Evolutionary conservation across 2,888 invertebrate genomes (phyloP).

Genomic region (Arge pagana): DNA sequence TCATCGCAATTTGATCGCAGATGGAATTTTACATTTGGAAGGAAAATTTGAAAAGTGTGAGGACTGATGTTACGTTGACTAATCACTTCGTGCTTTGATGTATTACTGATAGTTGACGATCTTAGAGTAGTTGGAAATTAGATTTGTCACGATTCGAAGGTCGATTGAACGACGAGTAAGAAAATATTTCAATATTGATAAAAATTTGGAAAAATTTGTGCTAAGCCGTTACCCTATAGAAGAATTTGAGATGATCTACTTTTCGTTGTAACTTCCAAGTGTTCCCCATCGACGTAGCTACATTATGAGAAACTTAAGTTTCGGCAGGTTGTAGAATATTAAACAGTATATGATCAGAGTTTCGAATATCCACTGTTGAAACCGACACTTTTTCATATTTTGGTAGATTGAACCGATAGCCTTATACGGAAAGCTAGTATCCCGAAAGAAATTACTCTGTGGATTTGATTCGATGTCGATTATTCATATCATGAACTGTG

Average conservation of each 20-base stretch:
- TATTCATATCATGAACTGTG: constrained; percentile 14
- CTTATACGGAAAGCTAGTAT: constrained; percentile 26
- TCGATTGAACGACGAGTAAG: background rate
- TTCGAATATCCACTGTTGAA: constrained; percentile 47
- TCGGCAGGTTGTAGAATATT: constrained; percentile 20
- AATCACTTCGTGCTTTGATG: too few species aligned
- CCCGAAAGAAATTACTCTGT: constrained; percentile 28
- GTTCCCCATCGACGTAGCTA: background rate
- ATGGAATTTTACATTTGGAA: too few species aligned
- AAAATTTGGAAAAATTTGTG: too few species aligned
- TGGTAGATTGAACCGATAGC: constrained; percentile 38
- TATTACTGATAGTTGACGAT: too few species aligned
- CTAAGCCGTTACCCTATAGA: too few species aligned
- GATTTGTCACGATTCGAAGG: constrained; percentile 22
- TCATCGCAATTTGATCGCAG: too few species aligned
- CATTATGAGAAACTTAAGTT: background rate
- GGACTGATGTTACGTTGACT: too few species aligned
- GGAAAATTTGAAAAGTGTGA: too few species aligned
- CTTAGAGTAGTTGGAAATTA: too few species aligned
- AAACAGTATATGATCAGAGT: constrained; percentile 42
- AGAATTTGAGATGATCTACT: too few species aligned
- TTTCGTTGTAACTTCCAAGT: background rate
- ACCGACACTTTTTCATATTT: constrained; percentile 48
- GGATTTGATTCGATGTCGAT: constrained; percentile 4
- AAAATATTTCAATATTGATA: background rate